Conservation (phyloP, 2,113 vertebrate genomes). For the Oostethus manadensis region DNA sequence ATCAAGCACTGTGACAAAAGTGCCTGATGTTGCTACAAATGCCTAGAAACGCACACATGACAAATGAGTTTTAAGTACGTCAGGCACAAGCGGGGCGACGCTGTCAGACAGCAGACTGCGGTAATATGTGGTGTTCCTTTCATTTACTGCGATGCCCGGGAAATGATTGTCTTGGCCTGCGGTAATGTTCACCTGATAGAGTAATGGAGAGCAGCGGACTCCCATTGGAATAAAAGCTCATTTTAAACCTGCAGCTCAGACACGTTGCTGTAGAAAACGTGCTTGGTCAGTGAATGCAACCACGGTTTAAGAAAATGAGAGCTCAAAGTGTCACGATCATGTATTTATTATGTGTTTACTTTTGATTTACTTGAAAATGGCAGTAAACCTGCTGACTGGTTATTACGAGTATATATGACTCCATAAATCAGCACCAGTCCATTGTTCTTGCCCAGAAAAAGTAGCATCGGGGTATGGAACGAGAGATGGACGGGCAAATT, state of each 20-base stretch:
- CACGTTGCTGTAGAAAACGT: neutral
- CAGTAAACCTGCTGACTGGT: no score
- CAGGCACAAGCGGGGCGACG: constrained; percentile 5
- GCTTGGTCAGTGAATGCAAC: neutral
- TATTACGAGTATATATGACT: no score
- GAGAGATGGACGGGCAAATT: no score
- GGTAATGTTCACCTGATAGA: constrained; percentile 36
- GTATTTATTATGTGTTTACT: no score
- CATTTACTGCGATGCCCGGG: constrained; percentile 40
- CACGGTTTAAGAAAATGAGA: no score
- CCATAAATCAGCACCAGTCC: no score
- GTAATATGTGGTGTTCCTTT: constrained; percentile 64
- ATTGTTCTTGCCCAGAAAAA: no score
- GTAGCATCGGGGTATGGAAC: no score
- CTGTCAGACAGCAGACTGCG: constrained; percentile 31
- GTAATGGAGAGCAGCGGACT: constrained; percentile 22
- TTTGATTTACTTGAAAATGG: no score
- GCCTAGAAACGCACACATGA: constrained; percentile 20
- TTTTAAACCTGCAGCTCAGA: constrained; percentile 7
- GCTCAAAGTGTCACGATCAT: no score
- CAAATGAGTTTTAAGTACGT: constrained; percentile 22
- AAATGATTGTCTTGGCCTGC: constrained; percentile 32
- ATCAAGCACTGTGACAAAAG: neutral
- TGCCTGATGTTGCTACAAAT: neutral
- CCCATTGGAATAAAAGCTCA: constrained; percentile 22